phyloP scores from a whole-genome alignment of 2,797 vertebrate species.

The Trematomus bernacchii region DNA sequence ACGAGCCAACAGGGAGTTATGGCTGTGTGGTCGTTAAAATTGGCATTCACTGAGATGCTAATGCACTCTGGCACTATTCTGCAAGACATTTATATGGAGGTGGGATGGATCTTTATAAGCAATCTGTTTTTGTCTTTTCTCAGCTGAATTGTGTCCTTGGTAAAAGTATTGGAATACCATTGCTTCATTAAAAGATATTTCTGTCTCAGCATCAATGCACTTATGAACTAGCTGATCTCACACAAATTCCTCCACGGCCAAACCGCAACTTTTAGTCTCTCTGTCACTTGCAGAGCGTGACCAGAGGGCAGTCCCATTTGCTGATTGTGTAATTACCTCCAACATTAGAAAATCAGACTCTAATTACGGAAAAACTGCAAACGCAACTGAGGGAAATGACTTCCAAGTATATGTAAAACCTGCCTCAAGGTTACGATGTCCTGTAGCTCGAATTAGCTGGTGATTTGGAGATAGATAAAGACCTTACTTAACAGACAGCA shows the following conservation, averaged over 20 bases:
- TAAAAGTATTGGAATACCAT: constrained; percentile 27
- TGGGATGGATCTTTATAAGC: background rate
- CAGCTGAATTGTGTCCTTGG: background rate
- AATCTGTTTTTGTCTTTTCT: constrained; percentile 19
- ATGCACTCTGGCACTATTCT: constrained; percentile 31
- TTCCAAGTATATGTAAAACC: constrained; percentile 12
- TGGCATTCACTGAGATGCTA: constrained; percentile 53
- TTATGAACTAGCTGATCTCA: constrained; percentile 26
- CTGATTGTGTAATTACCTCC: constrained; percentile 45
- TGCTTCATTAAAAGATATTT: constrained; percentile 11
- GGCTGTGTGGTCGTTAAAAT: constrained; percentile 39
- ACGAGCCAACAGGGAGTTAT: constrained; percentile 27
- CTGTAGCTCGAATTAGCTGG: background rate
- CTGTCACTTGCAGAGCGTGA: background rate
- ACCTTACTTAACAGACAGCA: background rate
- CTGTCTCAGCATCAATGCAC: constrained; percentile 8
- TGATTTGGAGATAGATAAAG: background rate
- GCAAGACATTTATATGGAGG: constrained; percentile 31
- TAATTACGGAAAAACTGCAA: constrained; percentile 45
- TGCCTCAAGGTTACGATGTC: background rate
- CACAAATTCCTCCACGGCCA: constrained; percentile 17
- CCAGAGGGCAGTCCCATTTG: constrained; percentile 26
- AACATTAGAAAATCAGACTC: constrained; percentile 45
- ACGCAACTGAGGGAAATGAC: background rate
- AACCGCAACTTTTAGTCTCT: constrained; percentile 35